Percentiles rank a stretch among this genome's conserved stretches.
These are phyloP conservation scores for Ormyrus rosae DNA, from an alignment of 2,888 invertebrate genomes.

Conservation along the genomic window DNA sequence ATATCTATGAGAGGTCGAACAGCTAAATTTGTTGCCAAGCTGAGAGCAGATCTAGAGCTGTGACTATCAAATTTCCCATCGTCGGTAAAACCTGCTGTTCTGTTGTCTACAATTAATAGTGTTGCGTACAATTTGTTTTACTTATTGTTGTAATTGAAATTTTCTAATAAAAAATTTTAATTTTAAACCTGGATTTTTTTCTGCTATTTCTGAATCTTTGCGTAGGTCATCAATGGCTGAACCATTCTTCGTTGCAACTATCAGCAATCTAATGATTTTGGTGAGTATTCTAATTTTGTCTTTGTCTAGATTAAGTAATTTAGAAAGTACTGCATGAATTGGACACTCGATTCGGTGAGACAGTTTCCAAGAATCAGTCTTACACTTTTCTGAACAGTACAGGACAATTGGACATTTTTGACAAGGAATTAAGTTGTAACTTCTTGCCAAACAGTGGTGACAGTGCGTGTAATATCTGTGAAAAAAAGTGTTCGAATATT, in stretches of 20 bases:
- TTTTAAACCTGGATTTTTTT: conserved; percentile 67
- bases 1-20: conserved; percentile 70
- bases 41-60: conserved; percentile 68
- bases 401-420: conserved; percentile 69
- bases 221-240: conserved; percentile 66
- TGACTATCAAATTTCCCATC: conserved; percentile 65
- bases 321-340: conserved; percentile 66
- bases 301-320: conserved; percentile 69
- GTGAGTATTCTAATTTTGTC: conserved; percentile 71
- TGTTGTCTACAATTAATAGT: conserved; percentile 63
- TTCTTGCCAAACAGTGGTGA: conserved; percentile 70
- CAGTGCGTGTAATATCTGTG: conserved; percentile 73
- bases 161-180: background rate
- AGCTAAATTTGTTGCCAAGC: conserved; percentile 72
- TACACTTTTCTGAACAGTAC: conserved; percentile 72
- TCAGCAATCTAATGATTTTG: conserved; percentile 71
- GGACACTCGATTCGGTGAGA: conserved; percentile 70
- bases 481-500: background rate
- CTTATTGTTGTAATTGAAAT: background rate
- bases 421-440: conserved; percentile 72
- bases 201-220: conserved; percentile 67
- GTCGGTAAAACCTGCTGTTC: conserved; percentile 73
- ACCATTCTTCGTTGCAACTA: conserved; percentile 69
- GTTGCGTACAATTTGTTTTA: too few relatives aligned
- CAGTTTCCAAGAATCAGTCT: conserved; percentile 65